Base-by-base conservation (phyloP, 2,113 vertebrate species). In the Elachura formosa region DNA sequence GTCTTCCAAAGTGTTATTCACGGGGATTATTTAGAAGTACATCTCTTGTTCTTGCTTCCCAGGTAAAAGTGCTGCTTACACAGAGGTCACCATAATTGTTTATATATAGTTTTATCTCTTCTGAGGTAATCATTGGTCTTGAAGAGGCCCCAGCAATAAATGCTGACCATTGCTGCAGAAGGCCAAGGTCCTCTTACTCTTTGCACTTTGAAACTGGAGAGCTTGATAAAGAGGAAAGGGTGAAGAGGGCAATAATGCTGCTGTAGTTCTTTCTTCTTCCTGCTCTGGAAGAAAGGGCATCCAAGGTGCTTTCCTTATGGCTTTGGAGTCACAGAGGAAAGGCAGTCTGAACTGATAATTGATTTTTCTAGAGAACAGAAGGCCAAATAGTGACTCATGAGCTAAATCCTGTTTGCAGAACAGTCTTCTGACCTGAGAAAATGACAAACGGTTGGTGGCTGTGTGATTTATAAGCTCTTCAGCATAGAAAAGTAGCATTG, bases 361-460 rank as follows among this genome's bases (percentile, higher is more conserved):
- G 84, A 84, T 87, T 78, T 73, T 93, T 86, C 66, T 82, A 24
- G 71, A 76, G 62, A 49, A 79, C 78, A 83, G 71, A 48, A 90
- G 82, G 93, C 58, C 74, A 90, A 81, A 55, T 43, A 40, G 66
- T 96, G 93, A 94, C 90, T 94, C 88, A 93, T 26, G 43, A 28
- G 52, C 48, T 93, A 82, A 71, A 79, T 72, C 52, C 52, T 82
- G 14, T 90, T 90, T 61, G 64, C 36, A 74, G 68, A 90, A 85
- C 48, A 84, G 17, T 40, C 75, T 87, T 67, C 34, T 94, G 87
- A 93, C 77, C 84, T 12, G 36, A 71, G 66, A 38, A 61, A 63
- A 75, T 92, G 88, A 93, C n/a, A 51, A 89, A 84, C 34, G 73
- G 18, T 12, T 58, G 29, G 38, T 76, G 36, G 13, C 64, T 67